These are phyloP conservation scores for Myrmecophaga tridactyla DNA, from an alignment of 2,113 vertebrate genomes.

Conservation along the genomic window DNA sequence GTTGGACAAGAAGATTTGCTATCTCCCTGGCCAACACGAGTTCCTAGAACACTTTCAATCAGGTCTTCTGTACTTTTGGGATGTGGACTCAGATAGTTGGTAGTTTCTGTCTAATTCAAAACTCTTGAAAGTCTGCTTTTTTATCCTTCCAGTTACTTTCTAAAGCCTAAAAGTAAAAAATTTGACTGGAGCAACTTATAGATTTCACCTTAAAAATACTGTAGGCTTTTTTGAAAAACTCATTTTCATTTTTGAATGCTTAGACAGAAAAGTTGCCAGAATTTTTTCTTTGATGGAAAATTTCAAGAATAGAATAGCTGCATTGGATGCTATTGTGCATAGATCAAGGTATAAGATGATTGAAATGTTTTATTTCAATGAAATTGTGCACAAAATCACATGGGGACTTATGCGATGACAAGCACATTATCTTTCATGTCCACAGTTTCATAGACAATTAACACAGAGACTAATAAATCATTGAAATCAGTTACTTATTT, in stretches of 20 bases:
- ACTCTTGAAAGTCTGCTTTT: neutral
- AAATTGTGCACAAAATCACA: slow-evolving; percentile 54
- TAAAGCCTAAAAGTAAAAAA: neutral
- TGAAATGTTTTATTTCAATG: slow-evolving; percentile 66
- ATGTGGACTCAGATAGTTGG: neutral
- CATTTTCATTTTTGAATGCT: slow-evolving; percentile 7
- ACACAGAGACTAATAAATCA: slow-evolving; percentile 31
- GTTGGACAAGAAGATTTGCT: neutral
- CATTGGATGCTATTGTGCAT: slow-evolving; percentile 26
- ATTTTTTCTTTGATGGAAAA: neutral
- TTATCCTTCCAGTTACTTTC: neutral
- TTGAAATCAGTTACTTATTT: slow-evolving; percentile 35
- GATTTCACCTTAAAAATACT: neutral
- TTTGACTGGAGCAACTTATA: neutral
- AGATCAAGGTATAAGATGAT: slow-evolving; percentile 37
- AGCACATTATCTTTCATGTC: slow-evolving; percentile 56
- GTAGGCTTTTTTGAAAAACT: neutral
- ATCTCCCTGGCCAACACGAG: neutral
- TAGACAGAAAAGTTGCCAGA: neutral
- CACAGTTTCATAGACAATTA: slow-evolving; percentile 62
- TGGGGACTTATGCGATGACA: slow-evolving; percentile 31
- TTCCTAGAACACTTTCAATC: neutral
- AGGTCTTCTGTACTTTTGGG: neutral
- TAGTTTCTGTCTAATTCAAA: neutral
- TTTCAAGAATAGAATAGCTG: slow-evolving; percentile 17